Evolutionary conservation across 2,888 invertebrate genomes (phyloP).

Genomic region (Fragum whitleyi): DNA sequence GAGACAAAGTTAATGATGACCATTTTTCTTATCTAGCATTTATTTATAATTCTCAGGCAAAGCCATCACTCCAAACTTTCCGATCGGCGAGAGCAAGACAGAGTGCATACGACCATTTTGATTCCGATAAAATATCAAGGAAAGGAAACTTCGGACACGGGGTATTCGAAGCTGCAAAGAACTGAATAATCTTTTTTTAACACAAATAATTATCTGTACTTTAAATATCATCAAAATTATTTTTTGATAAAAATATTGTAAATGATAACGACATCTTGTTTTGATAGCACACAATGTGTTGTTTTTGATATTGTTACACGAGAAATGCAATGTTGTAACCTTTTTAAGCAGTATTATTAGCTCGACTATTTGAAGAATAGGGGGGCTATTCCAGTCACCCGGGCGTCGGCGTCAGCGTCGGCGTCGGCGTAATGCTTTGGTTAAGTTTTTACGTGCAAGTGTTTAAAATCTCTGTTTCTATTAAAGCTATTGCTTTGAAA

Average conservation of each 20-base stretch:
- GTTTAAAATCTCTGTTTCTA: too few relatives aligned
- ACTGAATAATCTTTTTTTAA: slow-evolving; percentile 29
- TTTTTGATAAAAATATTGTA: not conserved
- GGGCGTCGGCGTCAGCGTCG: too few relatives aligned
- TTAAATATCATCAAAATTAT: not conserved
- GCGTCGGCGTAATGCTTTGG: too few relatives aligned
- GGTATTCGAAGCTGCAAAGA: slow-evolving; percentile 77
- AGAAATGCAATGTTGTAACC: not conserved
- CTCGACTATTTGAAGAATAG: too few relatives aligned
- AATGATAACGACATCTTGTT: not conserved
- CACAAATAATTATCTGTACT: not conserved
- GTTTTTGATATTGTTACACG: not conserved
- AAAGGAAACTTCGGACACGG: slow-evolving; percentile 78
- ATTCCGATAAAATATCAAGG: slow-evolving; percentile 76
- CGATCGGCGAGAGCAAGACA: slow-evolving; percentile 68
- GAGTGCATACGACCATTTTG: slow-evolving; percentile 70
- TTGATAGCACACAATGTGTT: slow-evolving; percentile 4
- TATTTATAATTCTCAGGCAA: slow-evolving; percentile 72
- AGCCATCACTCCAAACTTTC: slow-evolving; percentile 79
- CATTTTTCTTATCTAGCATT: too few relatives aligned
- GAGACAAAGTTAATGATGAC: too few relatives aligned
- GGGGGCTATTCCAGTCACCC: too few relatives aligned
- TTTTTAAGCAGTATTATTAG: slow-evolving; percentile 12
- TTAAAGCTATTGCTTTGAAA: too few relatives aligned
- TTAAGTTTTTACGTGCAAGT: too few relatives aligned